Conservation (phyloP, 2,797 vertebrate species). For the Eupleurogrammus muticus region DNA sequence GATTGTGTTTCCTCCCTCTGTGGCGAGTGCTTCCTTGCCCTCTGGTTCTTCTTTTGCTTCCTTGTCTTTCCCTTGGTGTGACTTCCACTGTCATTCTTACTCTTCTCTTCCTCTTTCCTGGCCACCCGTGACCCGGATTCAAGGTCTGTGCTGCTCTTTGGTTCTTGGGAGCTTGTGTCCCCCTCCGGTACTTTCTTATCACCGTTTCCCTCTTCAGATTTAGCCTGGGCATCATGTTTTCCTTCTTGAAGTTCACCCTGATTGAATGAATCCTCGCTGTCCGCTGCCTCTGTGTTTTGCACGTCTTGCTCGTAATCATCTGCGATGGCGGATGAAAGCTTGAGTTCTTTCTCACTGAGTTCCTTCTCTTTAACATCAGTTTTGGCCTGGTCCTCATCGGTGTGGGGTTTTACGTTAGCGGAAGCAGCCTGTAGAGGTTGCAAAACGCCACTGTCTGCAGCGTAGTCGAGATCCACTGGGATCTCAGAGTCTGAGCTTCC, state of each 20-base stretch:
- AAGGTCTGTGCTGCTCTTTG: slow-evolving; percentile 38
- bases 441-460: slow-evolving; percentile 62
- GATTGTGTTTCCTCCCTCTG: slow-evolving; percentile 68
- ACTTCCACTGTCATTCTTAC: slow-evolving; percentile 61
- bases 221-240: slow-evolving; percentile 10
- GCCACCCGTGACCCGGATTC: slow-evolving; percentile 1
- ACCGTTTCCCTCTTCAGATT: slow-evolving; percentile 21
- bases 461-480: slow-evolving; percentile 73
- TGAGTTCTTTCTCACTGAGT: slow-evolving; percentile 39
- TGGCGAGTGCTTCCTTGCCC: slow-evolving; percentile 69
- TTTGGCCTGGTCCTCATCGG: slow-evolving; percentile 27
- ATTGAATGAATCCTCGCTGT: slow-evolving; percentile 38
- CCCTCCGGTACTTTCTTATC: slow-evolving; percentile 1
- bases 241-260: slow-evolving; percentile 16
- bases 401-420: slow-evolving; percentile 26
- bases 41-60: slow-evolving; percentile 76
- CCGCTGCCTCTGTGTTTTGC: slow-evolving; percentile 53
- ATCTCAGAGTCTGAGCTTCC: slow-evolving; percentile 80
- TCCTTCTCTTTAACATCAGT: slow-evolving; percentile 38
- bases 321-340: slow-evolving; percentile 1
- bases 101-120: slow-evolving; percentile 59
- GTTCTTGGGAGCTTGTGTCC: slow-evolving; percentile 36
- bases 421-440: slow-evolving; percentile 46
- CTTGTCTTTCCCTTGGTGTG: slow-evolving; percentile 66
- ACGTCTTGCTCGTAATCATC: slow-evolving; percentile 60